Evolutionary conservation across 2,113 vertebrate species (phyloP).

Genomic region (Misgurnus mizolepis): DNA sequence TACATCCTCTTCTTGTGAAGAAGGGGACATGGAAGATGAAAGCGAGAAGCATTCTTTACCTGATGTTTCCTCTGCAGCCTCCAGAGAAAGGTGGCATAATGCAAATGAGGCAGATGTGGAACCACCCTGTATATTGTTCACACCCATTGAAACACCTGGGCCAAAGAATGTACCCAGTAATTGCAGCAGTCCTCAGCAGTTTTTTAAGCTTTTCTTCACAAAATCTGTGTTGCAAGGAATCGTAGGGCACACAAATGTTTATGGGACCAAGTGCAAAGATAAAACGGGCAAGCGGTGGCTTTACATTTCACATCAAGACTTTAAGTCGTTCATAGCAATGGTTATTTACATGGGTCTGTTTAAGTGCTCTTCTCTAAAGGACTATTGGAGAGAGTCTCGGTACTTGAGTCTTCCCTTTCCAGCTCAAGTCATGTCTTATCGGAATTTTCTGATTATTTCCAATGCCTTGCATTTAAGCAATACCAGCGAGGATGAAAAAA

Average conservation of each 20-base stretch:
- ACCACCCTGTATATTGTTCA: background rate
- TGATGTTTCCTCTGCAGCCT: background rate
- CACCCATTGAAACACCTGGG: conserved; percentile 1
- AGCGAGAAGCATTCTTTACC: background rate
- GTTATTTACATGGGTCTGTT: conserved; percentile 21
- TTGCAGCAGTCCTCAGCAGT: conserved; percentile 34
- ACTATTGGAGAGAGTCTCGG: conserved; percentile 7
- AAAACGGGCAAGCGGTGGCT: background rate
- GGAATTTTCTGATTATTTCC: conserved; percentile 3
- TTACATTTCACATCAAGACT: background rate
- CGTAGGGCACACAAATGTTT: background rate
- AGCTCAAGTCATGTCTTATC: conserved; percentile 13
- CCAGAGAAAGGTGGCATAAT: conserved; percentile 8
- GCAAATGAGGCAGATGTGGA: background rate
- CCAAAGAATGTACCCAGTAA: conserved; percentile 25
- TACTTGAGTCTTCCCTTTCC: conserved; percentile 22
- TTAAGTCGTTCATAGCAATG: background rate
- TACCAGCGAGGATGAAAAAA: background rate
- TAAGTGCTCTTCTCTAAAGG: conserved; percentile 4
- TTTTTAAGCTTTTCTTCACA: background rate
- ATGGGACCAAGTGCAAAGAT: background rate
- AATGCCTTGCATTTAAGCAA: conserved; percentile 12
- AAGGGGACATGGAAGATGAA: background rate
- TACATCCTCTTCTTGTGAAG: background rate
- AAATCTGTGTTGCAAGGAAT: conserved; percentile 2